Evolutionary conservation across 2,888 invertebrate genomes (phyloP).

Genomic region (Calliopum simillimum): DNA sequence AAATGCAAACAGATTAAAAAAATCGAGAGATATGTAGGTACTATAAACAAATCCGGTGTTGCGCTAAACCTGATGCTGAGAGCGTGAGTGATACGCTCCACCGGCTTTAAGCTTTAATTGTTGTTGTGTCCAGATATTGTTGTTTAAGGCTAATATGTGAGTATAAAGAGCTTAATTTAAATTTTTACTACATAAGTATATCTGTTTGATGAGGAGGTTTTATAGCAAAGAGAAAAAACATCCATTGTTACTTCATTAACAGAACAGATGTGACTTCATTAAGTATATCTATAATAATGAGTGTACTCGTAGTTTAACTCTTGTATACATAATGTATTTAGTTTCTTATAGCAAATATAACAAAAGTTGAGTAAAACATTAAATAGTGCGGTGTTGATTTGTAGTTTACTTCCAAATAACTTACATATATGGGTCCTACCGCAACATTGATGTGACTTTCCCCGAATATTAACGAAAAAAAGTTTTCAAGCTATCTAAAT

Average conservation of each 20-base stretch:
- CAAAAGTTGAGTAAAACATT: too few relatives aligned
- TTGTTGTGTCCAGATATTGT: conserved; percentile 19
- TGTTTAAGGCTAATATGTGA: background rate
- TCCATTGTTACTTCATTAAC: conserved; percentile 8
- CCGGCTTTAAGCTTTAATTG: conserved; percentile 28
- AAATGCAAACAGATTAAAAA: conserved; percentile 17
- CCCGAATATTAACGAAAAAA: too few relatives aligned
- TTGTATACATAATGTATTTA: too few relatives aligned
- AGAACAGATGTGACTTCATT: background rate
- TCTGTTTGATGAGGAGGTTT: background rate
- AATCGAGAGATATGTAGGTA: conserved; percentile 11
- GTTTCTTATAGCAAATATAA: too few relatives aligned
- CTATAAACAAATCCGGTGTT: background rate
- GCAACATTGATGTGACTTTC: too few relatives aligned
- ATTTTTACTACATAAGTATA: background rate
- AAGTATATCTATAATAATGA: background rate
- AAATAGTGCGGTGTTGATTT: too few relatives aligned
- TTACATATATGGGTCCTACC: too few relatives aligned
- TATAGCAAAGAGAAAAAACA: conserved; percentile 4
- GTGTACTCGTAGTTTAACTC: too few relatives aligned
- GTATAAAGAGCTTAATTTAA: conserved; percentile 11
- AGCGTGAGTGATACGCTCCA: conserved; percentile 22
- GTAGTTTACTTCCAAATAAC: too few relatives aligned
- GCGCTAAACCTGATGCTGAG: background rate
- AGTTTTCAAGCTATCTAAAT: too few relatives aligned